Conservation (phyloP, 2,888 invertebrate genomes). For the Keiferia lycopersicella region DNA sequence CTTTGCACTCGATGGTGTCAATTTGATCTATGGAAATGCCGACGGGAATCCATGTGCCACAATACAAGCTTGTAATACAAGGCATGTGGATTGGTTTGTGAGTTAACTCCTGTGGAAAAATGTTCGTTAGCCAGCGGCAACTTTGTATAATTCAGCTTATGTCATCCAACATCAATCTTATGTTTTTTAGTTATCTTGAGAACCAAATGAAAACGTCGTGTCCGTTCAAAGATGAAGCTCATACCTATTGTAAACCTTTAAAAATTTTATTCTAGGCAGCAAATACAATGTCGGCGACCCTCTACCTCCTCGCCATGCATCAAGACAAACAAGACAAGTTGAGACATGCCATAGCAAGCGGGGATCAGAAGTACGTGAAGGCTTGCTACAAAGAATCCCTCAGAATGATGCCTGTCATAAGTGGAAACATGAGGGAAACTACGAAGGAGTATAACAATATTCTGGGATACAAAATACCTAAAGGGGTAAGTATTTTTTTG, state of each 20-base stretch:
- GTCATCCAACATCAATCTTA: too few relatives aligned
- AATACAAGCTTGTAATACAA: too few relatives aligned
- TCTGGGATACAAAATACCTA: slow-evolving; percentile 80
- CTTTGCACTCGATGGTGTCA: too few relatives aligned
- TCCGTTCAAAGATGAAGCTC: too few relatives aligned
- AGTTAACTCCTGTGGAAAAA: too few relatives aligned
- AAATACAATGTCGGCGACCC: slow-evolving; percentile 67
- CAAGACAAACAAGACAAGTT: slow-evolving; percentile 80
- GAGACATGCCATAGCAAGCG: slow-evolving; percentile 67
- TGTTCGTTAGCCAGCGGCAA: too few relatives aligned
- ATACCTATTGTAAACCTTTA: not conserved
- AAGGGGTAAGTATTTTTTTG: slow-evolving; percentile 52
- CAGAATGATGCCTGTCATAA: slow-evolving; percentile 76
- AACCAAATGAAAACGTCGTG: too few relatives aligned
- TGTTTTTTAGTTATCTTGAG: too few relatives aligned
- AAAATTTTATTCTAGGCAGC: slow-evolving; percentile 51
- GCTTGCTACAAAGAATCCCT: slow-evolving; percentile 85
- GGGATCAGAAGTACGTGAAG: slow-evolving; percentile 75
- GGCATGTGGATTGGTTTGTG: too few relatives aligned
- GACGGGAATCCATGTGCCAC: too few relatives aligned
- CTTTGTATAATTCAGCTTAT: too few relatives aligned
- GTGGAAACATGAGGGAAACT: slow-evolving; percentile 72
- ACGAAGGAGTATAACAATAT: slow-evolving; percentile 70
- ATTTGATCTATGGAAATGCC: too few relatives aligned
- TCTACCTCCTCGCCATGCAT: slow-evolving; percentile 81